phyloP scores from a whole-genome alignment of 2,888 invertebrate genomes.

The Dolomedes plantarius region DNA sequence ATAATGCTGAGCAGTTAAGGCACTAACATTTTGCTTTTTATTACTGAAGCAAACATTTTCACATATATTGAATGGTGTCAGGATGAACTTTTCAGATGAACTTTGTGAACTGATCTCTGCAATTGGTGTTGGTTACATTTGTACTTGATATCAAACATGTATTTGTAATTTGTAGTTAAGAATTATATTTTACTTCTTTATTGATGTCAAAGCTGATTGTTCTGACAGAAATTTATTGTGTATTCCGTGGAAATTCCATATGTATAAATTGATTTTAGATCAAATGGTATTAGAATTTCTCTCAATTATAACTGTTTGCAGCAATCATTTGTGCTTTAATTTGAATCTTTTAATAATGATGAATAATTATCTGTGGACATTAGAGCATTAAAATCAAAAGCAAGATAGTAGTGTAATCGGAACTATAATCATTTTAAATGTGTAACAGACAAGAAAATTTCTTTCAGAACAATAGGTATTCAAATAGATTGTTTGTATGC shows the following conservation, averaged over 20 bases:
- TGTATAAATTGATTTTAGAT: background rate
- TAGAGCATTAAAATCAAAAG: too few relatives aligned
- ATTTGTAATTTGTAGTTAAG: background rate
- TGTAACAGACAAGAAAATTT: background rate
- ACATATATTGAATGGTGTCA: constrained; percentile 12
- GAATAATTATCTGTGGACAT: too few relatives aligned
- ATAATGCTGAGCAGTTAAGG: background rate
- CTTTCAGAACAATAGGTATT: constrained; percentile 4
- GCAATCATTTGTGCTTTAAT: too few relatives aligned
- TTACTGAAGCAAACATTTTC: constrained; percentile 55
- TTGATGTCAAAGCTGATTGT: background rate
- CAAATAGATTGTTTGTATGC: background rate
- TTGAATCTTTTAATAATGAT: too few relatives aligned
- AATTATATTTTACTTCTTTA: background rate
- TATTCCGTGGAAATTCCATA: background rate
- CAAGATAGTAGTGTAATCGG: background rate
- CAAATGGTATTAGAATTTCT: background rate
- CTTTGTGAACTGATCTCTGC: constrained; percentile 4
- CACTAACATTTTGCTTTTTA: constrained; percentile 12
- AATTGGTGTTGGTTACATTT: constrained; percentile 8
- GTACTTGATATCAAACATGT: background rate
- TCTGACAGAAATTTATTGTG: background rate
- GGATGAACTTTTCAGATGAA: constrained; percentile 12
- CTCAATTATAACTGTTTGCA: too few relatives aligned
- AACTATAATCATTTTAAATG: background rate